These are phyloP conservation scores for Coluber constrictor DNA, from an alignment of 2,797 vertebrate species.

Conservation along the genomic window DNA sequence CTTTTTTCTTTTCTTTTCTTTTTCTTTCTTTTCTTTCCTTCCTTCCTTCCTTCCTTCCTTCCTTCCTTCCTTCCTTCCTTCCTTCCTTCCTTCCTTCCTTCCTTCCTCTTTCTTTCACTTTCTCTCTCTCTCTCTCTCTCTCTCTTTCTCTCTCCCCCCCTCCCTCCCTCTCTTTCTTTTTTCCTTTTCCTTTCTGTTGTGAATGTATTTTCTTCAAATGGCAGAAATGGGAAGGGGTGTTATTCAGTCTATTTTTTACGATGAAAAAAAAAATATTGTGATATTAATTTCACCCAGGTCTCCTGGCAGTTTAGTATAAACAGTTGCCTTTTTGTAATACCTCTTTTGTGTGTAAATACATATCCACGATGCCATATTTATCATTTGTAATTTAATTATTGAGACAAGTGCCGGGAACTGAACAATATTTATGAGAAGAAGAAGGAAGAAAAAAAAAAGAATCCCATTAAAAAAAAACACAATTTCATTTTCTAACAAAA, in stretches of 20 bases:
- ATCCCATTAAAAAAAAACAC: constrained; percentile 26
- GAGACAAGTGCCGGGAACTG: constrained; percentile 94
- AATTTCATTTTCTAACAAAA: constrained; percentile 80
- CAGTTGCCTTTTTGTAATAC: constrained; percentile 99
- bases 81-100: constrained; percentile 5
- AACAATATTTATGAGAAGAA: constrained; percentile 96
- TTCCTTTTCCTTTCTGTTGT: constrained; percentile 88
- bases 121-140: constrained; percentile 33
- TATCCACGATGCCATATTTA: constrained; percentile 99
- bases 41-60: fast-evolving
- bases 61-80: background rate
- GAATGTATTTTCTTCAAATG: constrained; percentile 99
- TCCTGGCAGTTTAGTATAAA: constrained; percentile 95
- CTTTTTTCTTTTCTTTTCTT: constrained; percentile 41
- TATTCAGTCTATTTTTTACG: constrained; percentile 93
- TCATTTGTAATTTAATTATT: constrained; percentile 99
- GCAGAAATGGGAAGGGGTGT: constrained; percentile 66
- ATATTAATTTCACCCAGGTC: constrained; percentile 91
- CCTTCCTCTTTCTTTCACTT: background rate
- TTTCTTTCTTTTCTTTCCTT: too few relatives aligned
- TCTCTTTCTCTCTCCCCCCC: constrained; percentile 18
- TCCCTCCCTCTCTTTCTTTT: constrained; percentile 37
- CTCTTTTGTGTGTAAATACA: constrained; percentile 95
- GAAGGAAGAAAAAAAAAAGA: constrained; percentile 66
- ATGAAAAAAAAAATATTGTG: constrained; percentile 75